Evolutionary conservation across 92 coral and sea anemone species (phyloP), one percentile per base, ranked within the genome.

Genomic region (Scolanthus callimorphus): DNA sequence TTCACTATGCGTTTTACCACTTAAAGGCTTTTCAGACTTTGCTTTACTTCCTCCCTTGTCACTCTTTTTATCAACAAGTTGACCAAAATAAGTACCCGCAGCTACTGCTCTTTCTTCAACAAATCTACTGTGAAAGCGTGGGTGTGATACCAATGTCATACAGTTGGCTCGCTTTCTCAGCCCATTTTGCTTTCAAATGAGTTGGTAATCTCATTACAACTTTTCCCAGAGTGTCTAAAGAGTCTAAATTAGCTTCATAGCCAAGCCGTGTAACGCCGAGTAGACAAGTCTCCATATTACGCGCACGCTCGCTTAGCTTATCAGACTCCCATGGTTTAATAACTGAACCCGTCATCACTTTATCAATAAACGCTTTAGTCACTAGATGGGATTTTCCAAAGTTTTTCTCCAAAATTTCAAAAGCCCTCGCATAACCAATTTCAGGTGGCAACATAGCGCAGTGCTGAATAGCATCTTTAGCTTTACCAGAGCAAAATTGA

Each of bases 261-360:
- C 80, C 80, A n/a, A 73, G 56, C 65, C 55, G 64, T 39, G 64
- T 73, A 11, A 65, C 53, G 54, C 27, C 61, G 17, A 71, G 69
- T 25, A 60, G 67, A 51, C 78, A 71, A 28, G 69, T 71, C 25
- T 71, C 78, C 78, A 71, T 71, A 12, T 71, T 69, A 3, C 69
- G 34, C 1, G 78, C 51, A 8, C 60, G 62, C 51, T 71, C 69
- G 25, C 61, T 48, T 52, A 71, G 34, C 55, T 49, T 71, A 21
- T 71, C 78, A 17, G 31, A 4, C 15, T 71, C 78, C 1, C 12
- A 20, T 1, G 31, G 25, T 37, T 29, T 60, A 28, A 60, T 71
- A 8, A 65, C 47, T 0, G 70, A 61, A 13, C 79, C 79, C 24
- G 55, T 52, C 25, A 60, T 45, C 10, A 71, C 79, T 58, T 63